A percentile compares a stretch with the other conserved stretches of the same genome.
Evolutionary conservation across 2,113 vertebrate species (phyloP).

Genomic region (pig (Sus scrofa)): DNA sequence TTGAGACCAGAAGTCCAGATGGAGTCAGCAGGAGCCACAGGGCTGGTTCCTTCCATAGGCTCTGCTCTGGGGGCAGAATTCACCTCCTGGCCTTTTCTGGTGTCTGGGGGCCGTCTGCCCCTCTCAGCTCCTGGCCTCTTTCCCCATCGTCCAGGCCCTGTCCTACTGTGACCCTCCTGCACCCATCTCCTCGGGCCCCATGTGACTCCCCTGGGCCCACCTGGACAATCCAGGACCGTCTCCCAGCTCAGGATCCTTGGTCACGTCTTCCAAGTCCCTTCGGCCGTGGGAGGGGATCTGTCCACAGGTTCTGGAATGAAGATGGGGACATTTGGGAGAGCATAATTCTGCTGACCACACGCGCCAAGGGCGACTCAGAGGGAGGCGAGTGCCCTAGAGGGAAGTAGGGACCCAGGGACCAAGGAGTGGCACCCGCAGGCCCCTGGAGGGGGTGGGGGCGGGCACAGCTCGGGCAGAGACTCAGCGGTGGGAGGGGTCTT

Average conservation of each 20-base stretch:
- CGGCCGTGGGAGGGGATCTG: accelerated
- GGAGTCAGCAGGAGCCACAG: background rate
- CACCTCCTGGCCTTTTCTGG: background rate
- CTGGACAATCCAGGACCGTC: accelerated
- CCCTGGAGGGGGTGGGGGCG: background rate
- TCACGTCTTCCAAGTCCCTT: background rate
- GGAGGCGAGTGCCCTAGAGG: accelerated
- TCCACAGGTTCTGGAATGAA: background rate
- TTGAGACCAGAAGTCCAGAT: background rate
- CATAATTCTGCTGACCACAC: accelerated
- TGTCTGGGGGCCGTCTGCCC: accelerated
- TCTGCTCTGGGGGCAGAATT: background rate
- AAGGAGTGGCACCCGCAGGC: accelerated
- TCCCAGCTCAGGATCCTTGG: accelerated
- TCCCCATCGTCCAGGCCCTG: background rate
- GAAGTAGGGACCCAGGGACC: accelerated
- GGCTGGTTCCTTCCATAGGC: background rate
- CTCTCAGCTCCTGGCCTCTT: background rate
- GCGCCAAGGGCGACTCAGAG: background rate
- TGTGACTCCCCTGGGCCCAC: accelerated
- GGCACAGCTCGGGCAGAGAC: too few relatives aligned
- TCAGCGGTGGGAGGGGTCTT: accelerated
- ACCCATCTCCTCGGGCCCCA: background rate
- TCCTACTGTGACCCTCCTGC: background rate
- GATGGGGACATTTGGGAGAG: background rate